Evolutionary conservation across 1,140 invertebrate genomes (phyloP), one percentile per base, ranked within the genome.

Genomic region (Teleopsis dalmanni): DNA sequence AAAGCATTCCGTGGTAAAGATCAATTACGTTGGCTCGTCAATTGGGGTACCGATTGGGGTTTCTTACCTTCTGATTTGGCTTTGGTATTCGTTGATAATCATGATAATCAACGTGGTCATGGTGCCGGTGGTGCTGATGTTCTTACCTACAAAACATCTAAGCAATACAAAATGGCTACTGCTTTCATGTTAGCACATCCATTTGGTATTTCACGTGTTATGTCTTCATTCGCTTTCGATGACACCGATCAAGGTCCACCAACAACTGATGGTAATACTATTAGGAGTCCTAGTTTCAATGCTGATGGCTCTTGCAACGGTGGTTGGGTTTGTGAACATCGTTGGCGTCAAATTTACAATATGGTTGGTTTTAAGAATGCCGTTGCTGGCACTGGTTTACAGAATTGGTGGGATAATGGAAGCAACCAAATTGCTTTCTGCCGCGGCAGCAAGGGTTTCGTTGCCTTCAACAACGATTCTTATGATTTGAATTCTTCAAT

Each of bases 281-380:
- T 66, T 46, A 54, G 33, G 76, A 74, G 76, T 0, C 79, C 83
- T 0, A 62, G 36, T 3, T 76, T 85, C 37, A 77, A 80, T 36
- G 22, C 65, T 3, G 57, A 62, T 13, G 73, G 72, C 3, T 42
- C 79, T 71, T 34, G 62, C 68, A 9, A 71, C 76, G 54, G 55
- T 11, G 89, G 88, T 2, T 95, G 89, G 88, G 76, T 93, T 0
- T 95, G 92, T 65, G 92, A 96, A 70, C 92, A 95, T 68, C 79
- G 88, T 19, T 94, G 90, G 90, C 74, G 81, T 8, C 81, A 87
- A 60, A 90, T 94, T 54, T 84, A 79, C 62, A 87, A 87, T 58
- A 94, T 94, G 89, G 85, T 87, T 3, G 72, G 63, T 2, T 91
- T 92, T 68, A 75, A 82, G 37, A 90, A 87, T 57, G 72, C 74